phyloP scores from a whole-genome alignment of 2,888 invertebrate species.

The Acronicta psi region DNA sequence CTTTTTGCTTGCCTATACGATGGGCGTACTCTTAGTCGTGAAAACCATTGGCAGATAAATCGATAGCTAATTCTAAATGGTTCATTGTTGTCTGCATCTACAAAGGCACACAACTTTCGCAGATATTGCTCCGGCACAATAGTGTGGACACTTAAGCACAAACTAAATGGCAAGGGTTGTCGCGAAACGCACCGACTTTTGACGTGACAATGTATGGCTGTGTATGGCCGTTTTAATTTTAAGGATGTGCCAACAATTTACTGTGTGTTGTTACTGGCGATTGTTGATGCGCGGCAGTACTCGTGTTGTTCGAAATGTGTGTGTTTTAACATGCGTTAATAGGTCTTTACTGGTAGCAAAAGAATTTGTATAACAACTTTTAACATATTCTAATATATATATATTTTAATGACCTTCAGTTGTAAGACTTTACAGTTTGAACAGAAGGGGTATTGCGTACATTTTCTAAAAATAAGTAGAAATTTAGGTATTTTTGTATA shows the following conservation, averaged over 20 bases:
- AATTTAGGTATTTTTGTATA: too few species aligned
- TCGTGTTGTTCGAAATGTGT: conserved; percentile 3
- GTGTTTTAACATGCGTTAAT: not conserved
- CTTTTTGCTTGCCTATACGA: conserved; percentile 47
- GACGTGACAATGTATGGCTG: conserved; percentile 32
- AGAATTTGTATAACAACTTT: too few species aligned
- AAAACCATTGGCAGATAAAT: conserved; percentile 84
- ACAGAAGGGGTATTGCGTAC: too few species aligned
- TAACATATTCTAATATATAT: too few species aligned
- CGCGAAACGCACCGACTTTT: conserved; percentile 31
- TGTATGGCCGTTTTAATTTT: conserved; percentile 40
- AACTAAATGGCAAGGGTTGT: conserved; percentile 58
- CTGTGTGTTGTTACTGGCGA: conserved; percentile 7
- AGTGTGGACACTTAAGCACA: conserved; percentile 61
- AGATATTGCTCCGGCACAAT: conserved; percentile 79
- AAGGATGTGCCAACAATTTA: conserved; percentile 21
- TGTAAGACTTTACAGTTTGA: too few species aligned
- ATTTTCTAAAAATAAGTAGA: too few species aligned
- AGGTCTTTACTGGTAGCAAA: too few species aligned
- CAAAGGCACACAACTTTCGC: conserved; percentile 85
- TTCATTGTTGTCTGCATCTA: conserved; percentile 85
- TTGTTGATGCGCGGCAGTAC: conserved; percentile 1
- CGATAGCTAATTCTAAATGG: conserved; percentile 86
- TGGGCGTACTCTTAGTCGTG: conserved; percentile 62
- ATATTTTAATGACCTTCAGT: too few species aligned